These are phyloP conservation scores for Sesamia nonagrioides DNA, from an alignment of 1,140 invertebrate genomes.

Conservation along the genomic window DNA sequence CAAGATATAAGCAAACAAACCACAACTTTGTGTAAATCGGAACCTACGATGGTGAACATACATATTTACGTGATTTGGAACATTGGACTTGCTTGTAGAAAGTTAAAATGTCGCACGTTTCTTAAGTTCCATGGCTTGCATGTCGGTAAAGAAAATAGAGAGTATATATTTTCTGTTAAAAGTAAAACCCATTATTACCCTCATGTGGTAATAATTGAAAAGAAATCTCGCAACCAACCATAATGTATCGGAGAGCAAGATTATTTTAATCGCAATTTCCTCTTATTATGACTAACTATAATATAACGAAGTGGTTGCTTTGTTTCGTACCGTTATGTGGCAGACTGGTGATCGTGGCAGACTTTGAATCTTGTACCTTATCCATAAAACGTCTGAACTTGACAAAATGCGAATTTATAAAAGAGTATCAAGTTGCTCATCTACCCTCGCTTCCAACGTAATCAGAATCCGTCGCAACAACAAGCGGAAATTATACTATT, in stretches of 20 bases:
- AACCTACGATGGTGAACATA: slow-evolving; percentile 18
- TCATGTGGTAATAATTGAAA: slow-evolving; percentile 1
- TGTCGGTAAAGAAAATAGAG: slow-evolving; percentile 15
- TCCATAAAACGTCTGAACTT: background rate
- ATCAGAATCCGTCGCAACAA: slow-evolving; percentile 52
- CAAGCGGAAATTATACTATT: slow-evolving; percentile 61
- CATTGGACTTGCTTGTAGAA: slow-evolving; percentile 24
- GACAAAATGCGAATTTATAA: background rate
- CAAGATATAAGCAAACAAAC: slow-evolving; percentile 21
- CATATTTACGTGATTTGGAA: slow-evolving; percentile 12
- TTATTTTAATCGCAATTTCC: background rate
- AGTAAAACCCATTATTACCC: background rate
- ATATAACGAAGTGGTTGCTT: background rate
- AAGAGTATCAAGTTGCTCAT: slow-evolving; percentile 17
- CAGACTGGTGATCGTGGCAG: background rate
- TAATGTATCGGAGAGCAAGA: background rate
- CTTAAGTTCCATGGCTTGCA: slow-evolving; percentile 10
- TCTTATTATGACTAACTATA: background rate
- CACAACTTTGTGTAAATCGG: slow-evolving; percentile 6
- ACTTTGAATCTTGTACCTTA: background rate
- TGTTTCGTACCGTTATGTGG: background rate
- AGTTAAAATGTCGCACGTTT: slow-evolving; percentile 30
- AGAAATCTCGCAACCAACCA: background rate
- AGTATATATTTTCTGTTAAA: slow-evolving; percentile 27
- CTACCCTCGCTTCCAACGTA: slow-evolving; percentile 41